phyloP scores from a whole-genome alignment of 2,888 invertebrate species.

The Crossocerus cetratus region DNA sequence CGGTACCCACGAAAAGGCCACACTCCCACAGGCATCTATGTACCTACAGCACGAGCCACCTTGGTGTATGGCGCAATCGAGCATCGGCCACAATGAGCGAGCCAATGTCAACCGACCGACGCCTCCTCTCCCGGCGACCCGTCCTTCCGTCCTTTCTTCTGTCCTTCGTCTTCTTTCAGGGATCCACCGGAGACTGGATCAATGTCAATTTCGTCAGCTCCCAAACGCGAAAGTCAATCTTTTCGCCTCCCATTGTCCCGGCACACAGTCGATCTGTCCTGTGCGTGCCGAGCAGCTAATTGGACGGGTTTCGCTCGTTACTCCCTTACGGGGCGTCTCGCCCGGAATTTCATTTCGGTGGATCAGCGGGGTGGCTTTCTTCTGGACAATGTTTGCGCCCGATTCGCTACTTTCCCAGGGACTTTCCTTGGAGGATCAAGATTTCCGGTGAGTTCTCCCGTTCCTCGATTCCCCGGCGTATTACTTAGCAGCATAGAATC shows the following conservation, averaged over 20 bases:
- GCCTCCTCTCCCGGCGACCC: slow-evolving; percentile 17
- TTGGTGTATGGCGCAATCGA: slow-evolving; percentile 45
- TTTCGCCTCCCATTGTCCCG: slow-evolving; percentile 6
- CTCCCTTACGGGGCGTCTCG: neutral
- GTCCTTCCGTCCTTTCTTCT: slow-evolving; percentile 47
- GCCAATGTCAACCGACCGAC: slow-evolving; percentile 51
- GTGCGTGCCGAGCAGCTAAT: slow-evolving; percentile 6
- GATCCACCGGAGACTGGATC: slow-evolving; percentile 56
- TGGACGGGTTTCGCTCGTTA: slow-evolving; percentile 13
- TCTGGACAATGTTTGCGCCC: neutral
- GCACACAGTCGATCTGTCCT: neutral
- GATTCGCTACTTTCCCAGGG: neutral
- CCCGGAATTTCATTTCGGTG: slow-evolving; percentile 8
- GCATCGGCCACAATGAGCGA: slow-evolving; percentile 52
- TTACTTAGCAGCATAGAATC: too few relatives aligned
- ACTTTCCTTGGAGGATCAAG: neutral
- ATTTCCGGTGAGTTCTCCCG: neutral
- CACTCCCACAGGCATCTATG: slow-evolving; percentile 18
- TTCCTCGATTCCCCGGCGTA: neutral
- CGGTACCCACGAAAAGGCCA: slow-evolving; percentile 12
- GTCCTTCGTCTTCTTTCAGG: slow-evolving; percentile 37
- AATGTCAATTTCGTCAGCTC: slow-evolving; percentile 68
- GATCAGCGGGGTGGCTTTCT: slow-evolving; percentile 13
- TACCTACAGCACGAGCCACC: slow-evolving; percentile 1
- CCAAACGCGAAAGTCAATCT: slow-evolving; percentile 21